Evolutionary conservation across 2,797 vertebrate species (phyloP).

Genomic region (Hemibagrus guttatus): DNA sequence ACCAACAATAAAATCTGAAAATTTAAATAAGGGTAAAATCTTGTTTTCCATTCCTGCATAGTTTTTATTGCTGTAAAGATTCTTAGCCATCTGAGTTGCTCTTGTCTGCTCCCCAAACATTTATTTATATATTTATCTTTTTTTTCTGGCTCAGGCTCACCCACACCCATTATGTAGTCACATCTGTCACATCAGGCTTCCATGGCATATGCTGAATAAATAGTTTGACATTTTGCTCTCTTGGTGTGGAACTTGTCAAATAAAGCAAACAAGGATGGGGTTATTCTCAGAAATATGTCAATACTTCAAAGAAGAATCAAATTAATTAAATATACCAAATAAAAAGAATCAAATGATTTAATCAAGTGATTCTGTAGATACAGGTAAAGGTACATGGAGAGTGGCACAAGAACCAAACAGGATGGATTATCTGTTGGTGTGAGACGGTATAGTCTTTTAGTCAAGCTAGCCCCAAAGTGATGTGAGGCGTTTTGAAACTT

Average conservation of each 20-base stretch:
- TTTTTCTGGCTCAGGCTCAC: neutral
- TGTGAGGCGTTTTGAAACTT: neutral
- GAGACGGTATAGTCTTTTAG: neutral
- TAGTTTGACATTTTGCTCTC: neutral
- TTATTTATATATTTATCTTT: neutral
- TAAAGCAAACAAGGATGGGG: neutral
- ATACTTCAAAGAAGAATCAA: neutral
- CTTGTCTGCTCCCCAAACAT: neutral
- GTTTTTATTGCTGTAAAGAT: neutral
- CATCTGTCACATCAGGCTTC: neutral
- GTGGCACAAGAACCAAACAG: neutral
- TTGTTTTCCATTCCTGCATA: neutral
- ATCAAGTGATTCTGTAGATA: neutral
- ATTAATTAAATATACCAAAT: neutral
- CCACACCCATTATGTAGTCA: slow-evolving; percentile 2
- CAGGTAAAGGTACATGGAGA: neutral
- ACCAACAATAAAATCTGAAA: neutral
- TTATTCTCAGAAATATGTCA: neutral
- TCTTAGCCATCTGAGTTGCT: neutral
- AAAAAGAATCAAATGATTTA: neutral
- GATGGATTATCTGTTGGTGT: neutral
- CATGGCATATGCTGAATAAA: neutral
- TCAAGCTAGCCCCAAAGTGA: neutral
- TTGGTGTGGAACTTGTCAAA: neutral
- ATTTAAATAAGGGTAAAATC: no score